These are phyloP conservation scores for Arbacia lixula DNA, from an alignment of 53 echinoderm and acorn worm species.

Conservation along the genomic window DNA sequence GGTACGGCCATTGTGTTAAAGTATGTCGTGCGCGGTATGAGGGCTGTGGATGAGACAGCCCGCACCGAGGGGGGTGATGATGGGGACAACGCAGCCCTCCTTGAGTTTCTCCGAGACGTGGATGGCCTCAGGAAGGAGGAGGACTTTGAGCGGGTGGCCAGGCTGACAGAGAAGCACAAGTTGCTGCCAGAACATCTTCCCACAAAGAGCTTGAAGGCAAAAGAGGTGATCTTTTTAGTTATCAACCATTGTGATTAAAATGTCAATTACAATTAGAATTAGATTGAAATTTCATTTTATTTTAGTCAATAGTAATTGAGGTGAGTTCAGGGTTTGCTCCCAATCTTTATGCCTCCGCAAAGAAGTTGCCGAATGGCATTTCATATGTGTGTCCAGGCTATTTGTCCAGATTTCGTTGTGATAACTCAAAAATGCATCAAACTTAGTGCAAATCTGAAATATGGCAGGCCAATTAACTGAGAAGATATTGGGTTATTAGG, in stretches of 20 bases:
- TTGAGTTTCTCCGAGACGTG: constrained; percentile 71
- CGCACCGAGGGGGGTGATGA: constrained; percentile 50
- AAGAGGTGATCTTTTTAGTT: constrained; percentile 54
- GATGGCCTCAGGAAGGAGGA: constrained; percentile 71
- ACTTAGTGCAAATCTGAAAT: too few relatives aligned
- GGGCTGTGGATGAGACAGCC: constrained; percentile 31
- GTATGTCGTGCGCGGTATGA: constrained; percentile 82
- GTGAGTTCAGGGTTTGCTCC: too few relatives aligned
- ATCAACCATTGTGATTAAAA: not conserved
- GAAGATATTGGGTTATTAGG: too few relatives aligned
- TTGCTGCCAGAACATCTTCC: constrained; percentile 85
- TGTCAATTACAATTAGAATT: too few relatives aligned
- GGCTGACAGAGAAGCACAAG: constrained; percentile 77
- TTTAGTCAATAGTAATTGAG: too few relatives aligned
- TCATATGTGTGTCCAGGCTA: too few relatives aligned
- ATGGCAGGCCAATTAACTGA: too few relatives aligned
- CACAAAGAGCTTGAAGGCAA: constrained; percentile 76
- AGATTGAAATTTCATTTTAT: too few relatives aligned
- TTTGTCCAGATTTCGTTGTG: too few relatives aligned
- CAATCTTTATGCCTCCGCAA: too few relatives aligned
- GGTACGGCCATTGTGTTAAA: constrained; percentile 79
- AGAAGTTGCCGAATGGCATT: too few relatives aligned
- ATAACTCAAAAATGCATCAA: too few relatives aligned
- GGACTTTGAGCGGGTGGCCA: constrained; percentile 51
- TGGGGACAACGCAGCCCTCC: constrained; percentile 49